Evolutionary conservation across 1,140 invertebrate genomes (phyloP).

Genomic region (Belonocnema kinseyi): DNA sequence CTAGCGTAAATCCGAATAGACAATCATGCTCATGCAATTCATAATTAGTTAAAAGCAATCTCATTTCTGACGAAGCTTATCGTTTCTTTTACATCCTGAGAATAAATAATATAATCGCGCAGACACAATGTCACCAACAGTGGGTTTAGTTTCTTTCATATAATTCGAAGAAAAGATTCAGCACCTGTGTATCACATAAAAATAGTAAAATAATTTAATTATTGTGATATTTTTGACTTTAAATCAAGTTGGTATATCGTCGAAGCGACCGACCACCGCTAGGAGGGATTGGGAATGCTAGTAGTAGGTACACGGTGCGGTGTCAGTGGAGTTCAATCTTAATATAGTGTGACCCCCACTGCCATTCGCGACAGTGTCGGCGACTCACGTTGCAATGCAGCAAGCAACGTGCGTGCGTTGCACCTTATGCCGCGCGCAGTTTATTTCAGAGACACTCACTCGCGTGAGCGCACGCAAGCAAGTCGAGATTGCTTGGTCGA

Average conservation of each 20-base stretch:
- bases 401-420: constrained; percentile 70
- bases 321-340: constrained; percentile 77
- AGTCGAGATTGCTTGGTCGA: constrained; percentile 65
- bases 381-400: constrained; percentile 49
- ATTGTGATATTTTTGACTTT: background rate
- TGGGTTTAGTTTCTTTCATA: too few relatives aligned
- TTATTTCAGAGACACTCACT: constrained; percentile 70
- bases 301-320: constrained; percentile 49
- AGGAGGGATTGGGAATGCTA: constrained; percentile 29
- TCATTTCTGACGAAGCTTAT: constrained; percentile 15
- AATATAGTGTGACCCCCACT: constrained; percentile 76
- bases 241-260: constrained; percentile 44
- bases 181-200: background rate
- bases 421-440: constrained; percentile 69
- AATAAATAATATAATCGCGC: too few relatives aligned
- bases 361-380: constrained; percentile 51
- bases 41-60: constrained; percentile 17
- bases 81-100: too few relatives aligned
- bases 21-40: background rate
- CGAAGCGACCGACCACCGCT: constrained; percentile 43
- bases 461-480: constrained; percentile 43
- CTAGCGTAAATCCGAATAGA: constrained; percentile 4
- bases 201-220: background rate
- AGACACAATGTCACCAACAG: too few relatives aligned
- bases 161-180: background rate